Evolutionary conservation across 2,888 invertebrate genomes (phyloP).

Genomic region (Hirudinaria manillensis): DNA sequence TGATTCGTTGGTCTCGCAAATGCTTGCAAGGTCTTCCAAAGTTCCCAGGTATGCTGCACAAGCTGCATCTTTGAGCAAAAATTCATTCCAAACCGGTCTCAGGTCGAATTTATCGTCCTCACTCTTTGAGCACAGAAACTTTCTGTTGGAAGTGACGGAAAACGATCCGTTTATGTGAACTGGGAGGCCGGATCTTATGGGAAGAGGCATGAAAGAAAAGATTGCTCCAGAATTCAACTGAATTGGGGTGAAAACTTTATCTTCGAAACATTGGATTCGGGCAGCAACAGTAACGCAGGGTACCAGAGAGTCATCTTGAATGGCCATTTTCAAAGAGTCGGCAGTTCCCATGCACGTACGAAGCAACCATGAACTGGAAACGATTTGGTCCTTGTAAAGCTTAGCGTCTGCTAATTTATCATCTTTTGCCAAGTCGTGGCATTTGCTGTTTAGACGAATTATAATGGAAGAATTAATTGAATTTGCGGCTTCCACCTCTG

Average conservation of each 20-base stretch:
- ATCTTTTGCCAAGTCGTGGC: neutral
- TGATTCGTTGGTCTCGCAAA: constrained; percentile 10
- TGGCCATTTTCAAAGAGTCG: constrained; percentile 38
- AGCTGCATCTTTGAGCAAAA: constrained; percentile 41
- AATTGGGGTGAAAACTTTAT: constrained; percentile 22
- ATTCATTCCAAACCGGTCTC: constrained; percentile 43
- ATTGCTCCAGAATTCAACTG: constrained; percentile 33
- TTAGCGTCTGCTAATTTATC: constrained; percentile 18
- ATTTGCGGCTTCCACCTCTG: neutral
- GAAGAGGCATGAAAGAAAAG: constrained; percentile 50
- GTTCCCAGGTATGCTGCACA: constrained; percentile 39
- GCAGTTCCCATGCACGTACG: constrained; percentile 36
- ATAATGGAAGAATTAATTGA: constrained; percentile 30
- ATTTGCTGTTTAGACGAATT: neutral
- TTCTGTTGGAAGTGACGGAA: constrained; percentile 45
- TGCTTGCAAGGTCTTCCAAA: constrained; percentile 38
- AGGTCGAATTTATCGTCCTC: constrained; percentile 45
- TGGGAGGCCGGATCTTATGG: constrained; percentile 44
- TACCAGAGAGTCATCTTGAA: constrained; percentile 40
- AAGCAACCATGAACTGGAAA: constrained; percentile 37
- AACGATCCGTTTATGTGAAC: constrained; percentile 50
- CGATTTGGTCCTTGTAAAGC: constrained; percentile 2
- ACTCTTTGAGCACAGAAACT: constrained; percentile 42
- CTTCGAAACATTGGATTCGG: constrained; percentile 35
- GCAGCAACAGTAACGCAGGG: constrained; percentile 46